phyloP scores from a whole-genome alignment of 1,140 invertebrate species.

The Rhyzopertha dominica region DNA sequence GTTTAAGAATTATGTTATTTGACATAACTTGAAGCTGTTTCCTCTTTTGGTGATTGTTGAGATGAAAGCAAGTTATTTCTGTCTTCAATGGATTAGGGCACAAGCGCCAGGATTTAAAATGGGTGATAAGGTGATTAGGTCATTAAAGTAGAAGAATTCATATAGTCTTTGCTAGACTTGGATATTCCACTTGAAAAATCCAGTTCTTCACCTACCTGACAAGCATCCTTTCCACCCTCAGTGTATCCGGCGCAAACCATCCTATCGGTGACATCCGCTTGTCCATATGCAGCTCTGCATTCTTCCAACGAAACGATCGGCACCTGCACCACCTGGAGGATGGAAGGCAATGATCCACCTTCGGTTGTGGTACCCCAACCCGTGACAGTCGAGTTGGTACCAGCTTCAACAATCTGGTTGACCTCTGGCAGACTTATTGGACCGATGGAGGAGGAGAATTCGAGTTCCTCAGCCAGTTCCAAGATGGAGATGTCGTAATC shows the following conservation, averaged over 20 bases:
- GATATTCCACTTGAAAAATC: too few relatives aligned
- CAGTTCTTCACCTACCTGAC: conserved; percentile 24
- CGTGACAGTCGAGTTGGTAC: conserved; percentile 13
- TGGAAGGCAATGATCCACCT: conserved; percentile 13
- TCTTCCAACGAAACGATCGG: conserved; percentile 3
- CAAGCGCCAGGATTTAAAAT: too few relatives aligned
- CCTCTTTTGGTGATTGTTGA: too few relatives aligned
- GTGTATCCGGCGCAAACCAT: conserved; percentile 45
- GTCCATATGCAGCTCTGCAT: conserved; percentile 8
- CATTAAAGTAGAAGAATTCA: too few relatives aligned
- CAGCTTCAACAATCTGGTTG: conserved; percentile 1
- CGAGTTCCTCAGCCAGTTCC: too few relatives aligned
- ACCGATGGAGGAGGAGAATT: conserved; percentile 8
- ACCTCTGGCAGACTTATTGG: conserved; percentile 7
- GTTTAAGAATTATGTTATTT: too few relatives aligned
- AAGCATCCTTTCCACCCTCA: conserved; percentile 34
- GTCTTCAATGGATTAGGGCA: too few relatives aligned
- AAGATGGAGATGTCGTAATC: conserved; percentile 43
- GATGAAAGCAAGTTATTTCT: too few relatives aligned
- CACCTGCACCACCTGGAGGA: conserved; percentile 9
- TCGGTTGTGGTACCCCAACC: conserved; percentile 32
- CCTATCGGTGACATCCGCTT: conserved; percentile 15
- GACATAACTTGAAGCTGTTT: too few relatives aligned
- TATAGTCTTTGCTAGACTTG: too few relatives aligned
- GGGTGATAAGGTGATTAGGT: too few relatives aligned